Percentiles rank a stretch among this genome's conserved stretches.
phyloP scores from a whole-genome alignment of 2,113 vertebrate genomes.

The Semnornis frantzii region DNA sequence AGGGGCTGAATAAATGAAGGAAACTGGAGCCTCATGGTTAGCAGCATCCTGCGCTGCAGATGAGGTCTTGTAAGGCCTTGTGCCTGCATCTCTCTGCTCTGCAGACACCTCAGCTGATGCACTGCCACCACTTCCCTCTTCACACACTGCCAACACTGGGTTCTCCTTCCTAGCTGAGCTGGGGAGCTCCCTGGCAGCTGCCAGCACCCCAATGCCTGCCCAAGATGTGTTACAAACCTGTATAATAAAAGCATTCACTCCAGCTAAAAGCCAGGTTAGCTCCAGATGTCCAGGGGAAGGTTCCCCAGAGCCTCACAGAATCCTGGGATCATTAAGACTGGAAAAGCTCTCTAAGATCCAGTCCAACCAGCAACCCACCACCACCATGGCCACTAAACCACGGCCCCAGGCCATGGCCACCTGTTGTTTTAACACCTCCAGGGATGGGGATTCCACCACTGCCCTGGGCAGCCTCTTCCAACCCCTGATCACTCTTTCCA shows the following conservation, averaged over 20 bases:
- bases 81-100: fast-evolving
- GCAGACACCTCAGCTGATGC: background rate
- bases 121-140: background rate
- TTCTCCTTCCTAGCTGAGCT: background rate
- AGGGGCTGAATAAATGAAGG: background rate
- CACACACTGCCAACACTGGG: fast-evolving
- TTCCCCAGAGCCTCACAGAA: no score
- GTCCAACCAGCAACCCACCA: no score
- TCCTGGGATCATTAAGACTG: no score
- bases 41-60: background rate
- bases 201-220: background rate
- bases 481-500: no score
- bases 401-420: no score
- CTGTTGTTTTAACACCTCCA: no score
- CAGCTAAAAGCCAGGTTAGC: no score
- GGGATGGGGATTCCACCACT: no score
- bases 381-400: no score
- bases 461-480: no score
- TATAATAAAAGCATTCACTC: background rate
- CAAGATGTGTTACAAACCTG: fast-evolving
- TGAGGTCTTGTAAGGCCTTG: background rate
- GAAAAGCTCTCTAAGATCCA: no score
- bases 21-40: fast-evolving
- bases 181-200: background rate
- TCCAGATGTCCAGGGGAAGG: no score